phyloP scores from a whole-genome alignment of 2,113 vertebrate species.

The Felis chaus region DNA sequence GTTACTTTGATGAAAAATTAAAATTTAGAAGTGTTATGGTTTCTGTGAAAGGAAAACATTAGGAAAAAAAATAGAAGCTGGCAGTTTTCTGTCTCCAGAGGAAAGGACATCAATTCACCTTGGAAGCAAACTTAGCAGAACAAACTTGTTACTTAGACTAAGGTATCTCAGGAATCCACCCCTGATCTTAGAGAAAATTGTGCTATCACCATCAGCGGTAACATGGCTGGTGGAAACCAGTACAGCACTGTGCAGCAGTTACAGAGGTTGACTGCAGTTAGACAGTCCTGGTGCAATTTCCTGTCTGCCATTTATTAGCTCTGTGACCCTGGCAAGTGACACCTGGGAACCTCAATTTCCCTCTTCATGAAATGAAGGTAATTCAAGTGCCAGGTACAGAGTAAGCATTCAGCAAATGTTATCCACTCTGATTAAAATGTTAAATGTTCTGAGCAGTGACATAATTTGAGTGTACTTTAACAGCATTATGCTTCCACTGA shows the following conservation, averaged over 20 bases:
- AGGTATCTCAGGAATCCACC: background rate
- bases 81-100: slow-evolving; percentile 29
- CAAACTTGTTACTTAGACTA: background rate
- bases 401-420: slow-evolving; percentile 7
- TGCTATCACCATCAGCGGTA: background rate
- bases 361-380: slow-evolving; percentile 50
- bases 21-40: background rate
- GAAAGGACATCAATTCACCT: background rate
- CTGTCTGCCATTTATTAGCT: background rate
- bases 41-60: slow-evolving; percentile 27
- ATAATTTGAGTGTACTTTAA: slow-evolving; percentile 3
- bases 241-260: background rate
- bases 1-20: slow-evolving; percentile 37
- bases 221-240: background rate
- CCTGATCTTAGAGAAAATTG: background rate
- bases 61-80: background rate
- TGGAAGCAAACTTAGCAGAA: slow-evolving; percentile 19
- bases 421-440: slow-evolving; percentile 35
- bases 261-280: background rate
- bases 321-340: background rate
- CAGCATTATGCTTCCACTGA: background rate
- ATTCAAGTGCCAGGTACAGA: slow-evolving; percentile 33
- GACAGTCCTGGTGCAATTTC: slow-evolving; percentile 15
- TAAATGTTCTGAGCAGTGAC: background rate
- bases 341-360: background rate